A percentile compares a stretch with the other conserved stretches of the same genome.
These are phyloP conservation scores for Smittia sp. DNA, from an alignment of 2,888 invertebrate genomes.

Conservation along the genomic window DNA sequence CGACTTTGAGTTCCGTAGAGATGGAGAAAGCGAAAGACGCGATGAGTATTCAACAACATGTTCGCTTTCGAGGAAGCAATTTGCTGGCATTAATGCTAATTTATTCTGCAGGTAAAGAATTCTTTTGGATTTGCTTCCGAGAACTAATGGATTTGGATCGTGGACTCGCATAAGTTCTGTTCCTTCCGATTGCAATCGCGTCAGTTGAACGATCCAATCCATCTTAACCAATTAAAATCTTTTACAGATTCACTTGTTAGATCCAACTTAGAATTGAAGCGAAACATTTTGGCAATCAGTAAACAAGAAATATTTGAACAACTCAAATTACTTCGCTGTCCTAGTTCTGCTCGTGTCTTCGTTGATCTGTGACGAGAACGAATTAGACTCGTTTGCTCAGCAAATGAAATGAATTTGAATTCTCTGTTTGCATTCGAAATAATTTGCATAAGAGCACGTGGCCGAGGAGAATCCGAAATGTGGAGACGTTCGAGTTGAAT, in stretches of 20 bases:
- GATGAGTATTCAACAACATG: slow-evolving; percentile 14
- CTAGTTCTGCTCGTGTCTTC: neutral
- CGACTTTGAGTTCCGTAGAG: neutral
- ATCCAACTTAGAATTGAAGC: neutral
- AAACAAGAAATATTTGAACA: neutral
- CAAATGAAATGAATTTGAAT: slow-evolving; percentile 33
- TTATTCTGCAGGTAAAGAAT: slow-evolving; percentile 19
- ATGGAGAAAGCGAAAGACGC: neutral
- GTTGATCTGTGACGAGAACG: slow-evolving; percentile 34
- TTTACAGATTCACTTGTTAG: too few relatives aligned
- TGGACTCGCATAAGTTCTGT: neutral
- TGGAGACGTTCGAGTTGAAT: neutral
- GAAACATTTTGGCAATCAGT: neutral
- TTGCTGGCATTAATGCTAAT: slow-evolving; percentile 28
- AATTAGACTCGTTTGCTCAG: slow-evolving; percentile 31
- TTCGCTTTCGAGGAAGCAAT: neutral
- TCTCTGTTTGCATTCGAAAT: slow-evolving; percentile 13
- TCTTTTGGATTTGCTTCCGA: neutral
- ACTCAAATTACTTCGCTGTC: neutral
- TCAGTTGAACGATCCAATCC: too few relatives aligned
- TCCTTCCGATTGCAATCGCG: neutral
- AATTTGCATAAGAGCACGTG: slow-evolving; percentile 32
- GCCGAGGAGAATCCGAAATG: neutral
- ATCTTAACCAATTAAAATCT: too few relatives aligned
- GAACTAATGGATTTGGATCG: neutral